Percentiles rank a stretch among this genome's conserved stretches.
These are phyloP conservation scores for Notarius lentiginosus DNA, from an alignment of 2,113 vertebrate genomes.

Conservation along the genomic window DNA sequence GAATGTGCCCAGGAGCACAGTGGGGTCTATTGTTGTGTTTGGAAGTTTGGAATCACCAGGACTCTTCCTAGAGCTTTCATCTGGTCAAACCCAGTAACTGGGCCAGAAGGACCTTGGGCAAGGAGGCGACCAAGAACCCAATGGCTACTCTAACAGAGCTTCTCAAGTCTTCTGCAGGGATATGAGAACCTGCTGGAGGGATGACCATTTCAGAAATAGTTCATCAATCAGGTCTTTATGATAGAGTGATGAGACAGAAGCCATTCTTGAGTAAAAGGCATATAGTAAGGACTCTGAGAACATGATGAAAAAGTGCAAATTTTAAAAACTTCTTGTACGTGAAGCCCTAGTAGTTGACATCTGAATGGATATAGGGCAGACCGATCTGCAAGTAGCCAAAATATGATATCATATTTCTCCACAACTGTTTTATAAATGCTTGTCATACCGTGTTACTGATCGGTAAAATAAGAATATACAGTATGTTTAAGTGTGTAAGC, in stretches of 20 bases:
- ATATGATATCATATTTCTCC: background rate
- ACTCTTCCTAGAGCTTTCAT: background rate
- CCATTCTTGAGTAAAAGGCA: background rate
- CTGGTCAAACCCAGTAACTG: background rate
- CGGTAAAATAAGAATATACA: too few relatives aligned
- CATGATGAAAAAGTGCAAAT: too few relatives aligned
- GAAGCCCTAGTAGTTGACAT: background rate
- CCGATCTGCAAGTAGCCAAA: background rate
- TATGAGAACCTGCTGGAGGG: background rate
- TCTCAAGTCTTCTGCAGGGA: background rate
- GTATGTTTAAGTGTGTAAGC: too few relatives aligned
- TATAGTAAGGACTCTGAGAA: background rate
- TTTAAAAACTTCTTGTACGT: too few relatives aligned
- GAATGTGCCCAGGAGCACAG: background rate
- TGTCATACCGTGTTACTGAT: too few relatives aligned
- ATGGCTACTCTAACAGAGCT: background rate
- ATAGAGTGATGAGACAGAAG: background rate
- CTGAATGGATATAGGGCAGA: background rate
- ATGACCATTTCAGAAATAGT: background rate
- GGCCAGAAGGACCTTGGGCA: background rate
- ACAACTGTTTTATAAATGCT: background rate
- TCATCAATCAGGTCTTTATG: background rate
- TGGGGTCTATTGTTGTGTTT: background rate
- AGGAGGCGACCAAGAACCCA: background rate
- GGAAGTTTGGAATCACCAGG: background rate